These are phyloP conservation scores for Bicyclus anynana DNA, from an alignment of 1,140 invertebrate species.

Conservation along the genomic window DNA sequence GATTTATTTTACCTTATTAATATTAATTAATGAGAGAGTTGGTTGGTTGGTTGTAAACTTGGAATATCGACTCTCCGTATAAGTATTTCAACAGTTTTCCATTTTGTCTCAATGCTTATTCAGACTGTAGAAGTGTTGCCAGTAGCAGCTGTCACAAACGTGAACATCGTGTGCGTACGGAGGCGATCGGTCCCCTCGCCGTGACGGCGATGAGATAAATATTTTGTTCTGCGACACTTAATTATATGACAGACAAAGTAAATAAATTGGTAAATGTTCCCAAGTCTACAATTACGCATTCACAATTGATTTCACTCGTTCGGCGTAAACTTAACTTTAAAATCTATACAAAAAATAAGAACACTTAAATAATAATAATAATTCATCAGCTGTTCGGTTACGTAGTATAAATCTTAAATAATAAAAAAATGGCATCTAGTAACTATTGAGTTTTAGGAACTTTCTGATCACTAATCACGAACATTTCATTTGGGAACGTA, in stretches of 20 bases:
- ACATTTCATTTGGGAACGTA: slow-evolving; percentile 27
- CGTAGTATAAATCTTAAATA: slow-evolving; percentile 23
- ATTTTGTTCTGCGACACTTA: no score
- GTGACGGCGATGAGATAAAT: neutral
- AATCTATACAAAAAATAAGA: slow-evolving; percentile 7
- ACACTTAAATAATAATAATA: slow-evolving; percentile 18
- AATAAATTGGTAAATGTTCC: slow-evolving; percentile 8
- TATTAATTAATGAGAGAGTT: no score
- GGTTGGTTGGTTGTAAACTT: no score
- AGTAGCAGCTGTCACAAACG: no score
- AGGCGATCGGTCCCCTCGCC: neutral
- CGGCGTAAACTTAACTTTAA: neutral
- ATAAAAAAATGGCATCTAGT: slow-evolving; percentile 60
- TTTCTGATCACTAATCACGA: slow-evolving; percentile 60
- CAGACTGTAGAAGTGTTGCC: no score
- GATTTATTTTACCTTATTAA: no score
- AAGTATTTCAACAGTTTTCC: no score
- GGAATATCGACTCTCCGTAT: no score
- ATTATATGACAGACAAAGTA: neutral
- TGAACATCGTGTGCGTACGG: neutral
- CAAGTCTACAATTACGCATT: neutral
- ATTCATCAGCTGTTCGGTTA: slow-evolving; percentile 18
- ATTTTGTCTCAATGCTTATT: no score
- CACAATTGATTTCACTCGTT: slow-evolving; percentile 8
- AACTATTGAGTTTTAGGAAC: slow-evolving; percentile 69